A percentile compares a stretch with the other conserved stretches of the same genome.
Conservation (phyloP, 2,113 vertebrate species). For the Egretta garzetta region DNA sequence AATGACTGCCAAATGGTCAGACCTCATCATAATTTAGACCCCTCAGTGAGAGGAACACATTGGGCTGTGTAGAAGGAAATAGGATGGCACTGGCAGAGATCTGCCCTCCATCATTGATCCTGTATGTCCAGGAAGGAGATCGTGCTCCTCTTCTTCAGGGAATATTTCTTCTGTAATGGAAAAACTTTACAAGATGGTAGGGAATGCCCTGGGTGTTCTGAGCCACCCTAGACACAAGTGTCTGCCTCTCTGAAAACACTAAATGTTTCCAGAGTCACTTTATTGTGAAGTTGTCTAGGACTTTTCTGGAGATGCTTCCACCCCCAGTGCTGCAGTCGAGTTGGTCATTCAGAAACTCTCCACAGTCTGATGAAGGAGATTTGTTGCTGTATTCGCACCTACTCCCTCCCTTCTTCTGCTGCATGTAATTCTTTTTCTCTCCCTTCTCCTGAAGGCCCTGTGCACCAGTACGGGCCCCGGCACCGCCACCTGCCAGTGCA, state of each 20-base stretch:
- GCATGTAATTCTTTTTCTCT: neutral
- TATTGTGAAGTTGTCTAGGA: neutral
- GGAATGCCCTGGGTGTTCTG: neutral
- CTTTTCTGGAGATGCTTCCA: neutral
- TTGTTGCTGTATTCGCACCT: neutral
- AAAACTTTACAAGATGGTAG: neutral
- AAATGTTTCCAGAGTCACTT: neutral
- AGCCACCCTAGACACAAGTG: neutral
- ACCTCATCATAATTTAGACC: neutral
- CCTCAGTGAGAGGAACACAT: neutral
- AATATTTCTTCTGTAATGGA: neutral
- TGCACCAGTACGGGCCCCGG: conserved; percentile 80
- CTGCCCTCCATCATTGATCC: neutral
- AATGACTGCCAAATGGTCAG: neutral
- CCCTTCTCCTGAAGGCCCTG: conserved; percentile 77
- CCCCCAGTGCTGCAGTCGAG: neutral
- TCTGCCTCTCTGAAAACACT: neutral
- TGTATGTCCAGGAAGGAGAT: neutral
- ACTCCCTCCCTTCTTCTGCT: neutral
- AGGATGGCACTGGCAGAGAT: neutral
- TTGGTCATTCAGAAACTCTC: neutral
- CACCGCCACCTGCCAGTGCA: conserved; percentile 80
- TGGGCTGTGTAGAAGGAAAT: neutral
- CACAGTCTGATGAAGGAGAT: neutral
- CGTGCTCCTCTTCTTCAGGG: neutral